A percentile compares a stretch with the other conserved stretches of the same genome.
phyloP scores from a whole-genome alignment of 2,113 vertebrate species.

The Lethenteron reissneri region DNA sequence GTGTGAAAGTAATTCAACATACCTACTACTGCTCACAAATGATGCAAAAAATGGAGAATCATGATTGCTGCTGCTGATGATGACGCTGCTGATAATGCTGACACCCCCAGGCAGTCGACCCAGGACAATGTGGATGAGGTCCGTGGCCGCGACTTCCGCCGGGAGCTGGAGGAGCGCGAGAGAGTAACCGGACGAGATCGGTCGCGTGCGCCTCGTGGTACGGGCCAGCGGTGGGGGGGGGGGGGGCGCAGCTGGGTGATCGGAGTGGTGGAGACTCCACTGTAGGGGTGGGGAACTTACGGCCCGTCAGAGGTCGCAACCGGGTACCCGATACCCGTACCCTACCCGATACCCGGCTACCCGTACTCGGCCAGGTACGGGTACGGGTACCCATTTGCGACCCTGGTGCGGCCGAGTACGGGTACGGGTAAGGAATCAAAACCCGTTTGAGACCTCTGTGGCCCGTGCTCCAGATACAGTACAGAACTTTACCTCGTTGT shows the following conservation, averaged over 20 bases:
- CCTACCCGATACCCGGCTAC: too few species aligned
- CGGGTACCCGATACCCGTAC: too few species aligned
- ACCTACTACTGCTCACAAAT: not conserved
- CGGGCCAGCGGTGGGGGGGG: too few species aligned
- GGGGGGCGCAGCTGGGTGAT: too few species aligned
- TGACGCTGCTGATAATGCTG: not conserved
- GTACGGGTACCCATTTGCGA: too few species aligned
- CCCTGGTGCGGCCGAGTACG: too few species aligned
- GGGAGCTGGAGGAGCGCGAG: conserved; percentile 84
- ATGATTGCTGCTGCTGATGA: not conserved
- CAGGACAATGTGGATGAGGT: conserved; percentile 90
- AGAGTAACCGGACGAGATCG: conserved; percentile 50
- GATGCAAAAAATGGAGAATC: not conserved
- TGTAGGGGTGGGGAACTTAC: not conserved
- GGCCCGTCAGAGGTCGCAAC: too few species aligned
- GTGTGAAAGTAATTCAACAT: not conserved
- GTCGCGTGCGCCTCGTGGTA: conserved; percentile 47
- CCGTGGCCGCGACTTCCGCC: conserved; percentile 73
- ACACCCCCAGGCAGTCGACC: conserved; percentile 42
- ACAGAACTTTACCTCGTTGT: not conserved
- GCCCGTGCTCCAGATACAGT: not conserved
- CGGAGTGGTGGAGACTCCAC: too few species aligned
- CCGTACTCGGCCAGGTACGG: too few species aligned
- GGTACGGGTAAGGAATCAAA: too few species aligned
- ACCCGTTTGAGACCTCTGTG: too few species aligned